Percentiles rank a stretch among this genome's conserved stretches.
Conservation (phyloP, 2,113 vertebrate species). For the Cyanoderma ruficeps region DNA sequence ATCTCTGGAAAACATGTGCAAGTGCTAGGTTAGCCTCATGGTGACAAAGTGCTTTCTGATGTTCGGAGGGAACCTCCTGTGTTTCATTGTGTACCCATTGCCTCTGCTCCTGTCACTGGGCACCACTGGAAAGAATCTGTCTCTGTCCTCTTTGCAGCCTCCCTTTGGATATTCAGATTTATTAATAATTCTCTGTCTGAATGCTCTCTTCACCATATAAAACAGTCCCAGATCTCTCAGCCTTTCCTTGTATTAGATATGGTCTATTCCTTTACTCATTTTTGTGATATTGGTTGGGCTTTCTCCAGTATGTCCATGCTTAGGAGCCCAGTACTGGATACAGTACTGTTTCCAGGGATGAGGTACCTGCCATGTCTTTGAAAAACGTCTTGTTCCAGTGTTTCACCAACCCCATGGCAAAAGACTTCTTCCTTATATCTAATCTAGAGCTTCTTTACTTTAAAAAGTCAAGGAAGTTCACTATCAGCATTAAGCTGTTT, state of each 20-base stretch:
- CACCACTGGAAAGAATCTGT: neutral
- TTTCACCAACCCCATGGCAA: neutral
- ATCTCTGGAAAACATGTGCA: neutral
- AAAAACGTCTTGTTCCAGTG: neutral
- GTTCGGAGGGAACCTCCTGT: neutral
- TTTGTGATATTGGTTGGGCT: neutral
- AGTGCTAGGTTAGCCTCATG: neutral
- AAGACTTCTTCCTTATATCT: neutral
- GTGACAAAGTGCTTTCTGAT: neutral
- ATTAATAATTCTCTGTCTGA: neutral
- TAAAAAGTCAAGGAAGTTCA: neutral
- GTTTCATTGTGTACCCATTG: neutral
- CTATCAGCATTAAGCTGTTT: neutral
- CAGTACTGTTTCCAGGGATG: neutral
- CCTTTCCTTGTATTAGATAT: neutral
- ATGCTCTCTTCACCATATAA: neutral
- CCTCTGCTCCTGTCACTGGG: neutral
- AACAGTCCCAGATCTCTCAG: neutral
- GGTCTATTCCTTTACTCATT: neutral
- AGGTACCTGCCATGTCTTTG: fast-evolving
- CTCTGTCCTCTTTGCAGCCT: neutral
- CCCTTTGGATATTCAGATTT: neutral
- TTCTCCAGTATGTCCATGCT: neutral
- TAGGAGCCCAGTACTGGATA: too few species aligned
- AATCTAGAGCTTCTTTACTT: neutral